Evolutionary conservation across 2,888 invertebrate genomes (phyloP), one percentile per base, ranked within the genome.

Genomic region (Ormyrus labotus): DNA sequence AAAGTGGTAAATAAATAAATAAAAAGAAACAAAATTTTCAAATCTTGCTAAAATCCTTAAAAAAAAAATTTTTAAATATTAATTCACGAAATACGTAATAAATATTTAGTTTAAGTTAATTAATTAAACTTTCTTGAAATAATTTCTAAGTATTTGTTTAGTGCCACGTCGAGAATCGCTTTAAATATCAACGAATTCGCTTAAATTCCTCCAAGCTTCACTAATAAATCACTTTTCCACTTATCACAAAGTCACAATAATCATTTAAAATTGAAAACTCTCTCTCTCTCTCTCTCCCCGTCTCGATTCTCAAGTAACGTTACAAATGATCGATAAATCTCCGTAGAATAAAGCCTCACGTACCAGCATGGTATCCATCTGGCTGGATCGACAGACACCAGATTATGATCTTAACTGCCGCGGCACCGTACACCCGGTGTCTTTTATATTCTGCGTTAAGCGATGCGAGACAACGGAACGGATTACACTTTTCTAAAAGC

Each of bases 401-500:
- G 86, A 85, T 86, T 86, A 88, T 82, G 83, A 84, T 85, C 83
- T 83, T 85, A 86, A 91, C 90, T 91, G 89, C 78, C 85, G 68
- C 82, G 84, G 84, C 81, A 82, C 78, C 83, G 84, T 82, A 79
- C 83, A 83, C 82, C 80, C 78, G 76, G 83, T 83, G 86, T 87
- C 90, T 90, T 90, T 90, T 90, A 90, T 90, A 90, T 90, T 87
- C 87, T 77, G 83, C 67, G 86, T 84, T 88, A 86, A 89, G 83
- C 85, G 90, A 89, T 89, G 89, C 90, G 87, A 88, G 82, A 87
- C 89, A 85, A 85, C 81, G 84, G 87, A 90, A 87, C 86, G 85
- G 86, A 86, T 85, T 85, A 85, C 83, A 85, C 88, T 89, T 90
- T 90, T 87, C 89, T 90, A 89, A 88, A 88, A 85, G 82, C 82